phyloP scores from a whole-genome alignment of 2,888 invertebrate species.

The Prosopocoilus inquinatus region DNA sequence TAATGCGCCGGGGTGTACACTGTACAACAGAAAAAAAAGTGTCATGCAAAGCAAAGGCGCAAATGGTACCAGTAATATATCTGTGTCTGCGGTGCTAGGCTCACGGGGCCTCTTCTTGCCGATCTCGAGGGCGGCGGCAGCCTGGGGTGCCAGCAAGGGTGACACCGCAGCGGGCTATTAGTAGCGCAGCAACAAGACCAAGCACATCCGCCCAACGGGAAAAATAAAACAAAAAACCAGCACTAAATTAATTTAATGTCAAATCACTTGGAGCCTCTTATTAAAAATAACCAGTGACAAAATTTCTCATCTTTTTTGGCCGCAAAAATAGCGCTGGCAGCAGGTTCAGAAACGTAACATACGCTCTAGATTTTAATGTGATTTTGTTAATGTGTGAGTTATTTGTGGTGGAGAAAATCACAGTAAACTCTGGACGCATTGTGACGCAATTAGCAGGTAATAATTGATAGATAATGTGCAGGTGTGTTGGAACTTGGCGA shows the following conservation, averaged over 20 bases:
- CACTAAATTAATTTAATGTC: conserved; percentile 48
- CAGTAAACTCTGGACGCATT: not conserved
- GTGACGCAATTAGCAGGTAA: not conserved
- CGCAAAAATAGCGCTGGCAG: not conserved
- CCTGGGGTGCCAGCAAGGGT: conserved; percentile 61
- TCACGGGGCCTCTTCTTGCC: conserved; percentile 95
- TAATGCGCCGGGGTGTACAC: conserved; percentile 19
- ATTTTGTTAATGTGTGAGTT: too few relatives aligned
- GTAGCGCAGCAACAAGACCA: conserved; percentile 54
- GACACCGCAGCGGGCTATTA: conserved; percentile 57
- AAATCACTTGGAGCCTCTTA: conserved; percentile 7
- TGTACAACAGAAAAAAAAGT: conserved; percentile 37
- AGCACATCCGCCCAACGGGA: conserved; percentile 51
- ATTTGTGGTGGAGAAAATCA: not conserved
- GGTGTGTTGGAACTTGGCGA: conserved; percentile 35
- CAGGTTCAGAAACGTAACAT: not conserved
- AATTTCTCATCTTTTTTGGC: too few relatives aligned
- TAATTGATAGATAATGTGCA: conserved; percentile 25
- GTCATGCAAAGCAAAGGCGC: conserved; percentile 63
- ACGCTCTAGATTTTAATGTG: not conserved
- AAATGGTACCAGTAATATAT: conserved; percentile 91
- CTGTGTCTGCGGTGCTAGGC: conserved; percentile 71
- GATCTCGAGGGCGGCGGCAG: conserved; percentile 78
- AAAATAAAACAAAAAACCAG: conserved; percentile 51
- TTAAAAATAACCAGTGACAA: not conserved